Base-by-base conservation (phyloP, 2,888 invertebrate genomes). In the Falcaria lacertinaria region DNA sequence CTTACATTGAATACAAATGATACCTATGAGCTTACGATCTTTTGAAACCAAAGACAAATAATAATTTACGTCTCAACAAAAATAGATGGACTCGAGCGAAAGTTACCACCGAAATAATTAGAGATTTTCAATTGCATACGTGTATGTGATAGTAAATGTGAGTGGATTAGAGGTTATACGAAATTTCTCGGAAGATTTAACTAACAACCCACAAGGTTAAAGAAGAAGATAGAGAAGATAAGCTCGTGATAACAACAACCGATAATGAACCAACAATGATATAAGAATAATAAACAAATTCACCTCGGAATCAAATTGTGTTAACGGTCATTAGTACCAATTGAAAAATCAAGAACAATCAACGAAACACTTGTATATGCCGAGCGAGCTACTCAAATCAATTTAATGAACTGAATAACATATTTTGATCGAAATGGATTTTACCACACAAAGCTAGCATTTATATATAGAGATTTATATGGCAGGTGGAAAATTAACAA, bases 1-100 rank as follows among this genome's bases (percentile, higher is more conserved):
- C 60, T 48, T 55, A 51, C 45, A 35, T 57, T 62, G 77, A 76
- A 80, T 80, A 75, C 71, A 68, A 75, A 80, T 71, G 47, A 63
- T 43, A 47, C 50, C 66, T 54, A 54, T 60, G 65, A 69, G 67
- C 63, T 54, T 54, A 63, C 11, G 28, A 67, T 75, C 57, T 59
- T 64, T 69, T 65, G 60, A 66, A 53, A 49, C 47, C 51, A 57
- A 55, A 58, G 50, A 59, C 65, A 62, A 60, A 56, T 50, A 62
- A 56, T 59, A 64, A 61, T 58, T 57, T 68, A 59, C 48, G 53
- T 47, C 49, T 43, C 15, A 52, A 59, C 58, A 40, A 53, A 68
- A 62, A 66, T 61, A 61, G 65, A 54, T 49, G 48, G 50, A 48
- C 47, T 60, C 38, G 42, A 36, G 69, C 61, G 71, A 74, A 74